Conservation (phyloP, 2,797 vertebrate species). For the Rhinogobio ventralis region DNA sequence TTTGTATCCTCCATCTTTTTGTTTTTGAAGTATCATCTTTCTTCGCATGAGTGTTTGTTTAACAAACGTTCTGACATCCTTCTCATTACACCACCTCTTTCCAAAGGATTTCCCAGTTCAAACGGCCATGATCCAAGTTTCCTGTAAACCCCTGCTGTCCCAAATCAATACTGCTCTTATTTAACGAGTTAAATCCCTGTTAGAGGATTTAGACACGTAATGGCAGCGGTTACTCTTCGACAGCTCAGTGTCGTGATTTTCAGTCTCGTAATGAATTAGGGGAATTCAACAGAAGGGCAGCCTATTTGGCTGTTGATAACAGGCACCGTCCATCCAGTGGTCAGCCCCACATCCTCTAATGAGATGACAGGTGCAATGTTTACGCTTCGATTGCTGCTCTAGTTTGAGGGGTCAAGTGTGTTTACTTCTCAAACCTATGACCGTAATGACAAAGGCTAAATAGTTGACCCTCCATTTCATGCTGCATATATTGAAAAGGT, state of each 20-base stretch:
- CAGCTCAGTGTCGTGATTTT: conserved; percentile 67
- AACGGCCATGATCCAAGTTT: conserved; percentile 59
- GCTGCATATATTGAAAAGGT: conserved; percentile 59
- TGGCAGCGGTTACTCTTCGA: conserved; percentile 72
- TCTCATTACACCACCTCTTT: conserved; percentile 54
- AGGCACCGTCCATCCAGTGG: conserved; percentile 68
- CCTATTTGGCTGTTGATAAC: conserved; percentile 71
- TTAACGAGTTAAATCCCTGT: conserved; percentile 75
- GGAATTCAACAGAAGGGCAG: conserved; percentile 74
- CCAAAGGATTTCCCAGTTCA: conserved; percentile 53
- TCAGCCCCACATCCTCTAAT: conserved; percentile 74
- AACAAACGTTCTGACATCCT: not conserved
- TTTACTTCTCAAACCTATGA: conserved; percentile 60
- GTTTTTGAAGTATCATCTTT: conserved; percentile 8
- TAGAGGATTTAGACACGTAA: conserved; percentile 75
- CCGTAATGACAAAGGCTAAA: conserved; percentile 69
- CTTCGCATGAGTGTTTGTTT: not conserved
- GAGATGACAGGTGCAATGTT: conserved; percentile 79
- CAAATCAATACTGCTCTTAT: conserved; percentile 77
- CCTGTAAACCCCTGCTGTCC: conserved; percentile 58
- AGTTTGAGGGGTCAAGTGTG: conserved; percentile 64
- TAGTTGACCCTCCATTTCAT: conserved; percentile 58
- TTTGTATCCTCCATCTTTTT: no score
- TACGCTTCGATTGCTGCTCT: conserved; percentile 73
- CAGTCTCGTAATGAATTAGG: conserved; percentile 72